phyloP scores from a whole-genome alignment of 2,113 vertebrate species.

The Crotalus tigris region DNA sequence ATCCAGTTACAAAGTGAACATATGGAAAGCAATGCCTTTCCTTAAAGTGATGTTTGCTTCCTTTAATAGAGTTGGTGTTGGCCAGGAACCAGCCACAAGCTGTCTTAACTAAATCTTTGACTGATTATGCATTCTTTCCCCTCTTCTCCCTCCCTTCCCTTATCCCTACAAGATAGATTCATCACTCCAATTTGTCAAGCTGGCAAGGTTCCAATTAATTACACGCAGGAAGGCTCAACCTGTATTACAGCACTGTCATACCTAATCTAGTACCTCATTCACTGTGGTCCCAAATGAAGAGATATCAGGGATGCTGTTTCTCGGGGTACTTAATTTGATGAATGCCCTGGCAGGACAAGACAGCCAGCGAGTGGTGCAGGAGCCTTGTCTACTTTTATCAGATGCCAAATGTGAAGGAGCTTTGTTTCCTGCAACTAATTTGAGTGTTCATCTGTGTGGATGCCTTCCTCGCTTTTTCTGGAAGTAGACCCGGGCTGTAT shows the following conservation, averaged over 20 bases:
- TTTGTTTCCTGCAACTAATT: slow-evolving; percentile 80
- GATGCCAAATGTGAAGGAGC: slow-evolving; percentile 66
- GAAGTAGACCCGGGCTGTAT: not conserved
- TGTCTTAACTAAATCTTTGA: slow-evolving; percentile 95
- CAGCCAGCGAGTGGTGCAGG: slow-evolving; percentile 65
- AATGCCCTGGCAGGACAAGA: slow-evolving; percentile 80
- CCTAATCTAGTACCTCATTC: slow-evolving; percentile 94
- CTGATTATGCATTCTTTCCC: slow-evolving; percentile 96
- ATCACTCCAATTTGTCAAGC: slow-evolving; percentile 99
- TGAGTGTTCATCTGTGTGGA: slow-evolving; percentile 86
- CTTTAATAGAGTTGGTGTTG: slow-evolving; percentile 88
- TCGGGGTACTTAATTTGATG: slow-evolving; percentile 96
- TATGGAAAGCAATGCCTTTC: slow-evolving; percentile 71
- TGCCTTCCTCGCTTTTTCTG: slow-evolving; percentile 14
- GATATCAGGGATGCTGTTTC: slow-evolving; percentile 90
- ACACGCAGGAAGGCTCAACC: slow-evolving; percentile 82
- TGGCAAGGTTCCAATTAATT: slow-evolving; percentile 98
- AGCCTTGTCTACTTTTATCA: slow-evolving; percentile 80
- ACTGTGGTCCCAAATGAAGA: slow-evolving; percentile 93
- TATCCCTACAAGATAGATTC: slow-evolving; percentile 99
- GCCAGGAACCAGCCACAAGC: slow-evolving; percentile 80
- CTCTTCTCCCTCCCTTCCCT: slow-evolving; percentile 54
- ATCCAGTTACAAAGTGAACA: slow-evolving; percentile 85
- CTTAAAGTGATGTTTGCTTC: slow-evolving; percentile 78
- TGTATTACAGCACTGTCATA: slow-evolving; percentile 88